Base-by-base conservation (phyloP, 2,797 vertebrate species). In the Taeniopygia guttata region DNA sequence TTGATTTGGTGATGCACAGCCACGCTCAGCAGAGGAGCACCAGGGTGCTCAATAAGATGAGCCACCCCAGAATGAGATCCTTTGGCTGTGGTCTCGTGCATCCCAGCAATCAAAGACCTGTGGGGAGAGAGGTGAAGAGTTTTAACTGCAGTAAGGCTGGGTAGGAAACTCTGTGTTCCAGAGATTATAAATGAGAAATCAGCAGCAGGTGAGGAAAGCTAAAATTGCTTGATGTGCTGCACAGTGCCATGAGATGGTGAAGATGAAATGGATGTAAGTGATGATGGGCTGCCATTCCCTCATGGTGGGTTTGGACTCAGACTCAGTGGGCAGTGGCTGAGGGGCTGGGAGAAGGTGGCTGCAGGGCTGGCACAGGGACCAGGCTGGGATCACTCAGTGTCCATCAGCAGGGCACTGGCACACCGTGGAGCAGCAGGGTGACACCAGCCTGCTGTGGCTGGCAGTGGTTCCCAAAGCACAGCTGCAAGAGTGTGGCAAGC, bases 21-120 rank as follows among this genome's bases (percentile, higher is more conserved):
- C 4, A 0, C 0, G 2, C 11, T 59, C 27, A 54, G 19, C 38
- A 29, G 51, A 45, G 56, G 8, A 51, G 21, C 85, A 32, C 7
- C 36, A 30, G 30, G 36, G 25, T 6, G 5, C 23, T 68, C 63
- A 23, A 1, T 2, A 0, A 8, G 4, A 23, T 2, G 0, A 40
- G 36, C 43, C 36, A 56, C 9, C 10, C n/a, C 77, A 36, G 29
- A 58, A 36, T 30, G 7, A 4, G 11, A 6, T 26, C 43, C 22
- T 68, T n/a, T 60, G 5, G 42, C 49, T 30, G 2, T 5, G 40
- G 16, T 30, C 19, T 49, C 1, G 1, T 11, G 30, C 17, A 55
- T 26, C 16, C 2, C 46, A 48, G 49, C 27, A 32, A 8, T 18
- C 23, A 7, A 11, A 52, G 60, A 27, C 3, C 4, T 0, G 0